Percentiles rank a stretch among this genome's conserved stretches.
phyloP scores from a whole-genome alignment of 2,797 vertebrate species.

The Smutsia temminckii region DNA sequence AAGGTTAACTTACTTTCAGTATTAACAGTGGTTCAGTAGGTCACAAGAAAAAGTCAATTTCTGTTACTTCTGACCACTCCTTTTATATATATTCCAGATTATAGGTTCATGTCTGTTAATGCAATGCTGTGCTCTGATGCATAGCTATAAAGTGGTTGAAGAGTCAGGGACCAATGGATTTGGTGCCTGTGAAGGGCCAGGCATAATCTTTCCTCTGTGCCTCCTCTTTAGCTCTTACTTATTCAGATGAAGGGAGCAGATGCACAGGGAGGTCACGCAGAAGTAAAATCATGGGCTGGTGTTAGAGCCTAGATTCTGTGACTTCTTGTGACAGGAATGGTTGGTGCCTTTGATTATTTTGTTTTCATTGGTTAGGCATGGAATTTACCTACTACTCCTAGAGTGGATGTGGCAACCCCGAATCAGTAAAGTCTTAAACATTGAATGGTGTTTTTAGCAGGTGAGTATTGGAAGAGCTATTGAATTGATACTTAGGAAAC shows the following conservation, averaged over 20 bases:
- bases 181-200: too few relatives aligned
- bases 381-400: neutral
- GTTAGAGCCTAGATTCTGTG: neutral
- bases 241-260: neutral
- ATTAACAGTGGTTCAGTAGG: neutral
- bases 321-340: neutral
- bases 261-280: neutral
- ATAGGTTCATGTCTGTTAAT: neutral
- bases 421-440: neutral
- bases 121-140: neutral
- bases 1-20: neutral
- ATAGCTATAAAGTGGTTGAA: neutral
- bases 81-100: neutral
- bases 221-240: neutral
- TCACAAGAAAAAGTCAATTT: neutral
- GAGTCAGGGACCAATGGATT: neutral
- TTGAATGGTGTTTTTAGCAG: neutral
- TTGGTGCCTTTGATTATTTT: neutral
- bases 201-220: neutral
- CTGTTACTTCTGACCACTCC: neutral
- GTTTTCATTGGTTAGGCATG: neutral
- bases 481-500: neutral
- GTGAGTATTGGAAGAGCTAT: neutral
- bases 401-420: too few relatives aligned
- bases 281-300: too few relatives aligned